These are phyloP conservation scores for Xyrichtys novacula DNA, from an alignment of 2,797 vertebrate species.

Conservation along the genomic window DNA sequence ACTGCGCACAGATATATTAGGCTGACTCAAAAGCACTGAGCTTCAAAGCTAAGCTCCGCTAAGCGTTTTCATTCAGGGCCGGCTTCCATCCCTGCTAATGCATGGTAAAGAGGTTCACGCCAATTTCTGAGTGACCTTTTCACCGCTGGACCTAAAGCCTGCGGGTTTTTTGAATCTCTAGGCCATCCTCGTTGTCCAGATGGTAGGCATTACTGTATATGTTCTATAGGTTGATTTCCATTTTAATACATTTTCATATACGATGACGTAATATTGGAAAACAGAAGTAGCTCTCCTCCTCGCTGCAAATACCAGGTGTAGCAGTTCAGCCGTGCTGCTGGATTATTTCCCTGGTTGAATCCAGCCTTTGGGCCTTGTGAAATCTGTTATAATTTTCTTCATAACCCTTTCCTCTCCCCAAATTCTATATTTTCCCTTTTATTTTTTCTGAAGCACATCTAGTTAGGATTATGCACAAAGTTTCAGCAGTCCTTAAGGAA, in stretches of 20 bases:
- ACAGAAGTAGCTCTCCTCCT: constrained; percentile 2
- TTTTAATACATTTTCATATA: constrained; percentile 26
- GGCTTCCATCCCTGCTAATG: constrained; percentile 57
- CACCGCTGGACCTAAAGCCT: constrained; percentile 39
- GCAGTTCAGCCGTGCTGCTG: constrained; percentile 16
- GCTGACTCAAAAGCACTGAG: constrained; percentile 53
- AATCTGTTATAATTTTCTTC: background rate
- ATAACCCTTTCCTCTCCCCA: background rate
- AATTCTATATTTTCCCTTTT: background rate
- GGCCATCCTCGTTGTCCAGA: constrained; percentile 26
- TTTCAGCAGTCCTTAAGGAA: too few relatives aligned
- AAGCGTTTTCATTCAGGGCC: constrained; percentile 51
- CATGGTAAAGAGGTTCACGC: constrained; percentile 62
- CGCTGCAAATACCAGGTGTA: constrained; percentile 12
- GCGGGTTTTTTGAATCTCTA: constrained; percentile 37
- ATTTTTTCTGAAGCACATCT: background rate
- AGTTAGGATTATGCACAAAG: too few relatives aligned
- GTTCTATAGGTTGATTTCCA: constrained; percentile 29
- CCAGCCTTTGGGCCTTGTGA: constrained; percentile 2
- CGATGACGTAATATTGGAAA: constrained; percentile 19
- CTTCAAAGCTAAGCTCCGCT: constrained; percentile 66
- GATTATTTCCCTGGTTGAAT: background rate
- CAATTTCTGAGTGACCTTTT: constrained; percentile 63
- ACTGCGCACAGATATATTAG: constrained; percentile 40
- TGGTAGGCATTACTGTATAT: constrained; percentile 21